Evolutionary conservation across 1,140 invertebrate species (phyloP), one percentile per base, ranked within the genome.

Genomic region (Drosophila pruinosa): DNA sequence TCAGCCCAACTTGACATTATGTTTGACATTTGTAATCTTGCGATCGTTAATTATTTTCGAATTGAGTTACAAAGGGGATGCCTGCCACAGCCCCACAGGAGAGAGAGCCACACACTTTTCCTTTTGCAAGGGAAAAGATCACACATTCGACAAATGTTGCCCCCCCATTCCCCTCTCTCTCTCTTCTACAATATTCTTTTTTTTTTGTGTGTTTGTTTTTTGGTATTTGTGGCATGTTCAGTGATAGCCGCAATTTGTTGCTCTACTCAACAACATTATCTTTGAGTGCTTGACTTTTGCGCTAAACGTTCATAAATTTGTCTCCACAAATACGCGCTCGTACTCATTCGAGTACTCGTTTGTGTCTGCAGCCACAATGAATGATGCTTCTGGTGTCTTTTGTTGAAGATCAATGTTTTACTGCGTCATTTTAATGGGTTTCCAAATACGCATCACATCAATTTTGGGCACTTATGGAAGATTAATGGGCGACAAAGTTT

Each of bases 41-140:
- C 50, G 89, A 90, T 90, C 89, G 89, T 90, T 90, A 90, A 90
- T 90, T 90, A 89, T 90, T 90, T 90, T 80, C 75, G 89, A 90
- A 90, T 90, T 90, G 81, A 82, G 89, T 77, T 79, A 83, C 83
- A 73, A 76, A 61, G 21, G 39, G 50, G 48, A 48, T 28, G 26
- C 26, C 26, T 28, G 41, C 43, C 61, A 63, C 56, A 62, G 71
- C 72, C 76, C 71, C 76, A 64, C 64, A 79, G 64, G 43, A 34
- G 31, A 73, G 43, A 34, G 31, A 73, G 67, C 52, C 38, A 43
- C 38, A 26, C 31, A 36, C 17, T 45, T 24, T 24, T 24, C 24
- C 43, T 21, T 47, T 21, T 47, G 50, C 36, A 54, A 45, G 24
- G 26, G 10, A 38, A 39, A 75, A 88, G 74, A 85, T 85, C 80